Evolutionary conservation across 2,113 vertebrate genomes (phyloP).

Genomic region (Tauraco erythrolophus): DNA sequence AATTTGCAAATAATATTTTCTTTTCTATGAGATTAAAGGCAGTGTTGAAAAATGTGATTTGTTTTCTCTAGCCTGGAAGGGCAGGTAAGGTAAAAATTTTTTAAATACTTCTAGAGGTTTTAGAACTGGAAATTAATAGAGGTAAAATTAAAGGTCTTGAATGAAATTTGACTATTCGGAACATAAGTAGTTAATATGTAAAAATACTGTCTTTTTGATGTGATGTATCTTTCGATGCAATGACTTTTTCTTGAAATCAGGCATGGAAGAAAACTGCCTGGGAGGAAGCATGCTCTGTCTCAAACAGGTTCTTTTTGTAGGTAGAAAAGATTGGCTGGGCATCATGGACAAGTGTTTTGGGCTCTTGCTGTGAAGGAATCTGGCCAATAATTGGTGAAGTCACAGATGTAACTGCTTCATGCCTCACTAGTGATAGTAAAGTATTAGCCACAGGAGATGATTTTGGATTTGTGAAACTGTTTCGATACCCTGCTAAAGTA

Average conservation of each 20-base stretch:
- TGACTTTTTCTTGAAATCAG: not conserved
- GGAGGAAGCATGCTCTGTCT: conserved; percentile 1
- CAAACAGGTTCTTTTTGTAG: conserved; percentile 74
- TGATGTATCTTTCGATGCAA: not conserved
- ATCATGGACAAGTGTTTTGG: conserved; percentile 95
- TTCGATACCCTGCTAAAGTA: conserved; percentile 95
- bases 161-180: not conserved
- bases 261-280: not conserved
- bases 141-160: not conserved
- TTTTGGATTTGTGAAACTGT: conserved; percentile 97
- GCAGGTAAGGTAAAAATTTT: not conserved
- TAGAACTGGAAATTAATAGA: not conserved
- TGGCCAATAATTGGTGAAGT: conserved; percentile 96
- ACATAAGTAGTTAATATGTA: not conserved
- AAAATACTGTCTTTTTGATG: not conserved
- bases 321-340: conserved; percentile 96
- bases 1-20: not conserved
- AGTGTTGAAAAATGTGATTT: not conserved
- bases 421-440: conserved; percentile 89
- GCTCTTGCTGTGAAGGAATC: conserved; percentile 91
- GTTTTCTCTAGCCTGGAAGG: not conserved
- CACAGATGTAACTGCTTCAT: conserved; percentile 90
- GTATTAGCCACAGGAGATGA: conserved; percentile 96
- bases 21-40: not conserved
- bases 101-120: not conserved